phyloP scores from a whole-genome alignment of 2,797 vertebrate species.

The Meda fulgida region DNA sequence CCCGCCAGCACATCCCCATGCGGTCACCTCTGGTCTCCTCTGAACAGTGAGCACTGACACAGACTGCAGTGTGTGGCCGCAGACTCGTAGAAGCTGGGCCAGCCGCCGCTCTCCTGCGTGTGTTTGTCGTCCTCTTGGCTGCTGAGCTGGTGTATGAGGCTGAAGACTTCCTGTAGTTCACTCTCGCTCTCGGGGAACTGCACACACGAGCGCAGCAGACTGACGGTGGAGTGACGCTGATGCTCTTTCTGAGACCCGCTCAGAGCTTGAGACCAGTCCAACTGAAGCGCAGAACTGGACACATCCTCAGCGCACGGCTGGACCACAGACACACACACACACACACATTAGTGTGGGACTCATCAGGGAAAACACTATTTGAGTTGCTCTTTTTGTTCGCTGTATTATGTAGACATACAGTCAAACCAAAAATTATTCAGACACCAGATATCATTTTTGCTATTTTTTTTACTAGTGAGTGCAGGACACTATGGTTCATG shows the following conservation, averaged over 20 bases:
- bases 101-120: constrained; percentile 76
- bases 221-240: constrained; percentile 91
- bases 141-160: constrained; percentile 92
- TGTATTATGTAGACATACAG: too few relatives aligned
- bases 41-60: constrained; percentile 90
- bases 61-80: constrained; percentile 88
- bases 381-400: too few relatives aligned
- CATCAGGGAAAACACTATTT: too few relatives aligned
- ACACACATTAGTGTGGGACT: too few relatives aligned
- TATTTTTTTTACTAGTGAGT: too few relatives aligned
- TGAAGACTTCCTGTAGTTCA: constrained; percentile 88
- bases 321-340: background rate
- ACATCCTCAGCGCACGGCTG: constrained; percentile 28
- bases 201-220: constrained; percentile 86
- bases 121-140: constrained; percentile 77
- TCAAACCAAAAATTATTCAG: too few relatives aligned
- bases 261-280: constrained; percentile 82
- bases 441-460: too few relatives aligned
- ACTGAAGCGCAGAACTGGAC: constrained; percentile 61
- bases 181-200: constrained; percentile 92
- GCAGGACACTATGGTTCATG: too few relatives aligned
- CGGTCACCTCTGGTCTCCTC: constrained; percentile 89
- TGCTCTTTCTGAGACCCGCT: constrained; percentile 84
- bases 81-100: constrained; percentile 93
- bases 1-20: too few relatives aligned